phyloP scores from a whole-genome alignment of 2,888 invertebrate species.

The Embidobia sp. region DNA sequence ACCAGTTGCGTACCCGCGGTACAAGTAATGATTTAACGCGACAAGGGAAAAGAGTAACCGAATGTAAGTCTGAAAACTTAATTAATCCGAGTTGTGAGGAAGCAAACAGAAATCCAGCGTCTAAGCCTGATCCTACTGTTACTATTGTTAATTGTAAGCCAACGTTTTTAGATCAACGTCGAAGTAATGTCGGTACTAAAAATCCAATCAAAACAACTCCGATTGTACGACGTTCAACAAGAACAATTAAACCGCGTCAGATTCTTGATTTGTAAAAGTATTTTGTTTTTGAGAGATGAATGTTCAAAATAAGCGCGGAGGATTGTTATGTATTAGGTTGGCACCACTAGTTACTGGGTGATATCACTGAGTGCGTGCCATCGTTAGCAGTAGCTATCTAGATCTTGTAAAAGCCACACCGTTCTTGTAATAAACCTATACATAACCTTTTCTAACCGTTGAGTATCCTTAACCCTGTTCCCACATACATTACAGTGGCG shows the following conservation, averaged over 20 bases:
- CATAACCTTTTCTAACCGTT: too few species aligned
- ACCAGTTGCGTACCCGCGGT: slow-evolving; percentile 33
- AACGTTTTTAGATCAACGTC: too few species aligned
- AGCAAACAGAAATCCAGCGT: too few species aligned
- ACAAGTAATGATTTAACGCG: too few species aligned
- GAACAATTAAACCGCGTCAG: too few species aligned
- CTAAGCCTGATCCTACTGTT: too few species aligned
- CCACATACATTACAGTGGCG: not conserved
- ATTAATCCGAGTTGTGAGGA: too few species aligned
- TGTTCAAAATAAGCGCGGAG: not conserved
- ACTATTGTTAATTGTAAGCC: not conserved
- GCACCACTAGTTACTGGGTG: slow-evolving; percentile 4
- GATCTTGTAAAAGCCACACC: not conserved
- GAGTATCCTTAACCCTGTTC: too few species aligned
- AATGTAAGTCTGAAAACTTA: too few species aligned
- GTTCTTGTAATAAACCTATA: not conserved
- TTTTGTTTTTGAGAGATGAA: too few species aligned
- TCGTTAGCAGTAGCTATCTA: not conserved
- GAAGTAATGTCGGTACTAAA: too few species aligned
- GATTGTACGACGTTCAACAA: not conserved
- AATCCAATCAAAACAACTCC: not conserved
- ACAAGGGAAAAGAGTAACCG: too few species aligned
- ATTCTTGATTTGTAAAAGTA: not conserved
- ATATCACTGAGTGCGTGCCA: not conserved
- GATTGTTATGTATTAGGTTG: slow-evolving; percentile 1